Percentiles rank a stretch among this genome's conserved stretches.
Conservation (phyloP, 2,888 invertebrate species). For the Strigamia maritima region DNA sequence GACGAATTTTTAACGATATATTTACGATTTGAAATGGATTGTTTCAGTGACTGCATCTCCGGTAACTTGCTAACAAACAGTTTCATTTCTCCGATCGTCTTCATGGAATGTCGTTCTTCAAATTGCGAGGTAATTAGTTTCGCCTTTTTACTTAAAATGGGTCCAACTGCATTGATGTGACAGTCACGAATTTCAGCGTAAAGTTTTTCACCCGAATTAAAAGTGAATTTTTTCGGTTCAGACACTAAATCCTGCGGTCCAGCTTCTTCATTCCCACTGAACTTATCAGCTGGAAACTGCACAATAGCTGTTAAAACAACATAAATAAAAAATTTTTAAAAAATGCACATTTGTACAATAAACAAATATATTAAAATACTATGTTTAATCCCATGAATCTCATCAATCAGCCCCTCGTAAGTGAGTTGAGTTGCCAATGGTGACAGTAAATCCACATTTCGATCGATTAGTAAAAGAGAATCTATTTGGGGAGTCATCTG, state of each 20-base stretch:
- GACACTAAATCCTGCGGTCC: conserved; percentile 56
- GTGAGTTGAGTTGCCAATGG: conserved; percentile 92
- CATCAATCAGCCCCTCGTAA: conserved; percentile 96
- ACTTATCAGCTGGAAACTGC: conserved; percentile 79
- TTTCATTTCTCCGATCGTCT: conserved; percentile 91
- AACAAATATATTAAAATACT: conserved; percentile 54
- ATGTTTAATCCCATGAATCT: conserved; percentile 80
- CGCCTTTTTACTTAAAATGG: conserved; percentile 78
- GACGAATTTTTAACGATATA: conserved; percentile 39
- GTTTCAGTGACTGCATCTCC: conserved; percentile 78
- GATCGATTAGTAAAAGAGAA: conserved; percentile 82
- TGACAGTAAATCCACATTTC: conserved; percentile 85
- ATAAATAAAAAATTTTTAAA: too few species aligned
- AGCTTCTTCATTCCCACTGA: conserved; percentile 66
- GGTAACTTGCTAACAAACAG: conserved; percentile 86
- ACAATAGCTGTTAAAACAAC: conserved; percentile 64
- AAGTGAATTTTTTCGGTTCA: conserved; percentile 70
- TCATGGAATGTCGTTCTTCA: conserved; percentile 70
- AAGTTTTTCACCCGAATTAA: conserved; percentile 85
- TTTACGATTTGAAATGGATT: conserved; percentile 64
- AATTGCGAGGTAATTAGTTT: conserved; percentile 79
- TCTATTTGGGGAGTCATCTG: conserved; percentile 69
- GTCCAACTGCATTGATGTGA: conserved; percentile 87
- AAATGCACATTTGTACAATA: background rate
- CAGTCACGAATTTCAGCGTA: conserved; percentile 86